Evolutionary conservation across 1,140 invertebrate genomes (phyloP).

Genomic region (Acromyrmex heyeri): DNA sequence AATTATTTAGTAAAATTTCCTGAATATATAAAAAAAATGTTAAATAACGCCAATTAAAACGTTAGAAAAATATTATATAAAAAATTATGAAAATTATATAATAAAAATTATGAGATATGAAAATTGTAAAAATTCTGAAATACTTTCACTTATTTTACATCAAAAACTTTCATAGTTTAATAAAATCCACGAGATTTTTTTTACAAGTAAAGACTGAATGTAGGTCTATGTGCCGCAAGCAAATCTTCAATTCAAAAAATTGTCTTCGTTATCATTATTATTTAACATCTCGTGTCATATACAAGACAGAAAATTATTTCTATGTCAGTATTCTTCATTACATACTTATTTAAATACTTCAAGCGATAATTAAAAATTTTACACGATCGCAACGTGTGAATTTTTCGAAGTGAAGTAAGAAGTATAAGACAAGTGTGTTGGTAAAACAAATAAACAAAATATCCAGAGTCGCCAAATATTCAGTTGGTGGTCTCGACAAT

Average conservation of each 20-base stretch:
- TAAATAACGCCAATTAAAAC: neutral
- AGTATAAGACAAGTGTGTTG: neutral
- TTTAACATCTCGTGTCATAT: neutral
- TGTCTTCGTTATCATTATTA: neutral
- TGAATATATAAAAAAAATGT: neutral
- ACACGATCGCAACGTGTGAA: neutral
- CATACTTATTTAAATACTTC: no score
- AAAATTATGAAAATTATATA: neutral
- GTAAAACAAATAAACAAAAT: neutral
- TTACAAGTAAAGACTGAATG: neutral
- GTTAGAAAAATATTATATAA: neutral
- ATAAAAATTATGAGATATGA: no score
- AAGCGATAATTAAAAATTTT: neutral
- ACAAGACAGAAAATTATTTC: neutral
- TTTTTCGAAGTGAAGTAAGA: neutral
- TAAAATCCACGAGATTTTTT: neutral
- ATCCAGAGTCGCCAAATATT: neutral
- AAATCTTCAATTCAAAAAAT: neutral
- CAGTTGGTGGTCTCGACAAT: neutral
- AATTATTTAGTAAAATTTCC: neutral
- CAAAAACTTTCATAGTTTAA: conserved; percentile 9
- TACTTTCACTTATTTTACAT: neutral
- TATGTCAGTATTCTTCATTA: neutral
- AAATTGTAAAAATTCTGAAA: neutral
- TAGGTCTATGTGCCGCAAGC: neutral